Percentiles rank a stretch among this genome's conserved stretches.
phyloP scores from a whole-genome alignment of 2,113 vertebrate genomes.

The Meles meles region DNA sequence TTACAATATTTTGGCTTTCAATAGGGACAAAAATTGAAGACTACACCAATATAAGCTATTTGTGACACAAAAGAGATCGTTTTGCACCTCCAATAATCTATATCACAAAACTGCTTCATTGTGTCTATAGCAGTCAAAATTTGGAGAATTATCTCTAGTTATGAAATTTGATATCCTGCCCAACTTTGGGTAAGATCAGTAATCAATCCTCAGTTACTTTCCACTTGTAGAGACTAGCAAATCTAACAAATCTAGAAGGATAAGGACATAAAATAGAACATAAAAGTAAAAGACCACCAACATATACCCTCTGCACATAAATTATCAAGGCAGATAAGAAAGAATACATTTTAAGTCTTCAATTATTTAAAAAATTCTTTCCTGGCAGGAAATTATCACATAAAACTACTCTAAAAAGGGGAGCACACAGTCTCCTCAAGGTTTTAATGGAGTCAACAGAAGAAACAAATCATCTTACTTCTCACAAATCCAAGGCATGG shows the following conservation, averaged over 20 bases:
- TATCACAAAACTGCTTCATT: conserved; percentile 65
- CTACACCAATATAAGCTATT: conserved; percentile 30
- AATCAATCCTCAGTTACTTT: conserved; percentile 53
- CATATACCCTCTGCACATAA: conserved; percentile 50
- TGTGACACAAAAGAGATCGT: conserved; percentile 69
- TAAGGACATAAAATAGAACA: conserved; percentile 68
- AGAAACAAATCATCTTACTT: conserved; percentile 63
- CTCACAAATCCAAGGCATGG: conserved; percentile 66
- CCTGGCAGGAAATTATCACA: conserved; percentile 60
- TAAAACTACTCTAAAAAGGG: conserved; percentile 67
- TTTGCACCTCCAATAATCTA: conserved; percentile 62
- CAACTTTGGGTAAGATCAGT: conserved; percentile 38
- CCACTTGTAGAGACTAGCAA: conserved; percentile 70
- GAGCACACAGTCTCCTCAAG: conserved; percentile 75
- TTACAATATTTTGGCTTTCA: conserved; percentile 75
- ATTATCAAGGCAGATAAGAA: conserved; percentile 69
- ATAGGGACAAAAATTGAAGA: conserved; percentile 54
- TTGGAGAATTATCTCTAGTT: conserved; percentile 55
- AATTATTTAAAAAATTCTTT: conserved; percentile 63
- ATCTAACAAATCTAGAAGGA: conserved; percentile 71
- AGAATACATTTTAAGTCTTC: conserved; percentile 60
- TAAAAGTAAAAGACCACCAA: conserved; percentile 66
- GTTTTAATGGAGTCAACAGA: conserved; percentile 54
- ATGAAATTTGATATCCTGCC: conserved; percentile 60
- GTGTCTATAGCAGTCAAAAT: conserved; percentile 58